Conservation (phyloP, 2,113 vertebrate genomes). For the Labeo catla region DNA sequence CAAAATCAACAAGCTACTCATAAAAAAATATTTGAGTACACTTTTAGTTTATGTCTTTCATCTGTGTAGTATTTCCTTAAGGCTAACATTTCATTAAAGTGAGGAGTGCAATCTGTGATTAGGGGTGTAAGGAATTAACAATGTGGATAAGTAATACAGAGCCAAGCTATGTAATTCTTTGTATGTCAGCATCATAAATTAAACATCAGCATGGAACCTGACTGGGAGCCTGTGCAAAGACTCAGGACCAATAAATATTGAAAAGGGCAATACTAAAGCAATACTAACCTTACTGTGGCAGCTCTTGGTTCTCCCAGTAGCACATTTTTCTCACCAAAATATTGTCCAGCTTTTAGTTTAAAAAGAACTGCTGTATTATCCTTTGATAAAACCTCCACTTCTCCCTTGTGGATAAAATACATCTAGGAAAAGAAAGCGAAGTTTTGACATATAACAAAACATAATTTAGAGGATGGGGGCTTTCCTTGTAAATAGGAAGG, state of each 20-base stretch:
- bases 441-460: not conserved
- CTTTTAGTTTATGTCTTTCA: not conserved
- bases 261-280: not conserved
- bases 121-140: too few relatives aligned
- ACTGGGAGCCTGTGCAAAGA: too few relatives aligned
- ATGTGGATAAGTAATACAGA: too few relatives aligned
- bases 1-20: not conserved
- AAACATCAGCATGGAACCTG: too few relatives aligned
- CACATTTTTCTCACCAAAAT: conserved; percentile 54
- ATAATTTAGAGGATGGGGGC: too few relatives aligned
- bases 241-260: too few relatives aligned
- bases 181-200: too few relatives aligned
- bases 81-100: too few relatives aligned
- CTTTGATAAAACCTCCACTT: conserved; percentile 47
- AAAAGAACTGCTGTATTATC: conserved; percentile 28
- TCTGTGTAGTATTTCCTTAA: too few relatives aligned
- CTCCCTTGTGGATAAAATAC: conserved; percentile 56
- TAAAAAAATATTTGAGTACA: not conserved
- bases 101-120: too few relatives aligned
- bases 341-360: conserved; percentile 48
- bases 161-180: too few relatives aligned
- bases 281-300: conserved; percentile 46
- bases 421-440: conserved; percentile 38
- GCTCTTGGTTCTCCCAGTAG: conserved; percentile 45
- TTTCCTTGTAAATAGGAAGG: too few relatives aligned